Evolutionary conservation across 2,113 vertebrate genomes (phyloP), one percentile per base, ranked within the genome.

Genomic region (Sardina pilchardus): DNA sequence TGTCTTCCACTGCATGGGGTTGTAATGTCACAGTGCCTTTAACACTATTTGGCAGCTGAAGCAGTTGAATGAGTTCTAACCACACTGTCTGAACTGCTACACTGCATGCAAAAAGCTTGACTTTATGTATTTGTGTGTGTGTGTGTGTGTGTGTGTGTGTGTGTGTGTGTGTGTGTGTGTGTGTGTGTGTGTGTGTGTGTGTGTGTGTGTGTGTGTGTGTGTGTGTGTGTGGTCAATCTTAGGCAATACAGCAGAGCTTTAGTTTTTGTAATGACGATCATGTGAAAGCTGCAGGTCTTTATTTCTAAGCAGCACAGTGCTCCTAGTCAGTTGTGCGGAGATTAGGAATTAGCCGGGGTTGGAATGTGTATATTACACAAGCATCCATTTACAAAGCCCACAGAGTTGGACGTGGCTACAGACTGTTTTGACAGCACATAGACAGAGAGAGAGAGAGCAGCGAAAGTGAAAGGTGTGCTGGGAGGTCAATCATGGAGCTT

Each of bases 361-460:
- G 71, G 71, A 78, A 78, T 78, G 71, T 36, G 26, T 78, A 30
- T 71, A 78, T 78, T 78, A 36, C 71, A 78, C 71, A 78, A 78
- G 71, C 71, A 78, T 78, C 34, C 71, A 78, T 78, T 78, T 78
- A 34, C 71, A 34, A 78, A 78, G 71, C 16, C 71, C 71, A 36
- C 12, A 19, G 34, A 78, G 71, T 17, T 78, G 71, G 71, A 17
- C 3, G 34, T 10, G 12, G 14, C 6, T 34, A 1, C 34, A 17
- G 30, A 36, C 26, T 34, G 71, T 34, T 34, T 78, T 21, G 71
- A 34, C 26, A 36, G 71, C 71, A 36, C 34, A 36, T 0, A 78
- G 26, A 75, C 26, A 75, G 26, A 8, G 26, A 78, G 30, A 36
- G 67, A 75, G 12, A 36, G 71, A 78, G 71, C 14, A 78, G 9